Conservation (phyloP, 2,888 invertebrate genomes). For the Eurytoma adleriae region DNA sequence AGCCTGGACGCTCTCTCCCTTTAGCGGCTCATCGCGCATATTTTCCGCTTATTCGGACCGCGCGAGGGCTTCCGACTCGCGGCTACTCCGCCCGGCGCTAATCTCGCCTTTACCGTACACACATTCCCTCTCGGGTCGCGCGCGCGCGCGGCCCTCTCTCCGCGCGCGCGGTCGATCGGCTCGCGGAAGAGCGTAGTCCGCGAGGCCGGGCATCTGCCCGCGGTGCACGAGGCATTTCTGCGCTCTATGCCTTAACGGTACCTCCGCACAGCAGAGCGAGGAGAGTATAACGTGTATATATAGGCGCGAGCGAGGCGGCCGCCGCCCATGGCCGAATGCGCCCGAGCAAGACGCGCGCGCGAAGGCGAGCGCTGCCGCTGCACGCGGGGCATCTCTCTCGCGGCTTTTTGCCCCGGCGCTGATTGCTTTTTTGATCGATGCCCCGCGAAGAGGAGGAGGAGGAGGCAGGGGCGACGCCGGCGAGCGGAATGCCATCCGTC, state of each 20-base stretch:
- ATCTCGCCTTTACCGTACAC: slow-evolving; percentile 24
- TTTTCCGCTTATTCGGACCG: neutral
- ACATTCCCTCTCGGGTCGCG: neutral
- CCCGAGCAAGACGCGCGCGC: too few species aligned
- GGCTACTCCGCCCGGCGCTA: neutral
- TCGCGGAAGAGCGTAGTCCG: slow-evolving; percentile 13
- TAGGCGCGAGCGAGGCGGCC: too few species aligned
- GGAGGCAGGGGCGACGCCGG: too few species aligned
- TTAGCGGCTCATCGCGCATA: neutral
- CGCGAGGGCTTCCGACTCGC: neutral
- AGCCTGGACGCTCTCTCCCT: neutral
- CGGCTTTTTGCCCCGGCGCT: too few species aligned
- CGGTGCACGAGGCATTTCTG: slow-evolving; percentile 18
- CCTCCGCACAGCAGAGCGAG: too few species aligned
- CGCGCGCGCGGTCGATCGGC: neutral
- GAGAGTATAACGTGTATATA: too few species aligned
- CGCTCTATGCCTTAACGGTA: slow-evolving; percentile 46
- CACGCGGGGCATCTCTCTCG: too few species aligned
- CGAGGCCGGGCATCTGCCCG: slow-evolving; percentile 22
- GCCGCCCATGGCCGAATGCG: too few species aligned
- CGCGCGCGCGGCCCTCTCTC: neutral
- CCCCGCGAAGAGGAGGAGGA: too few species aligned
- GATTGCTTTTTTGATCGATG: too few species aligned
- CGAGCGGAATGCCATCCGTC: too few species aligned
- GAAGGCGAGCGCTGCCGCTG: too few species aligned